Evolutionary conservation across 2,888 invertebrate species (phyloP), one percentile per base, ranked within the genome.

Genomic region (Hemicrepidius hirtus): DNA sequence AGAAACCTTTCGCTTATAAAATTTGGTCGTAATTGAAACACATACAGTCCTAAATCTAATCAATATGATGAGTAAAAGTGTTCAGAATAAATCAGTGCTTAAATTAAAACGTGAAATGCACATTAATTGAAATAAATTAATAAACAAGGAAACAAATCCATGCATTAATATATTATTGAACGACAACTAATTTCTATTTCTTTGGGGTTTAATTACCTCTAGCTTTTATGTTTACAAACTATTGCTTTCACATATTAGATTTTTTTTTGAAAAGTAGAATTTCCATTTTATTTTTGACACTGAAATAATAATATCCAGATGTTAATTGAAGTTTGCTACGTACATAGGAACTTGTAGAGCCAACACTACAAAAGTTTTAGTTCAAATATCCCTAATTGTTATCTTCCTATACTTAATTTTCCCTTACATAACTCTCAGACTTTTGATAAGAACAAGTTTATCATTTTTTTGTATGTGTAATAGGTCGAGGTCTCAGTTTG

Each of bases 41-140:
- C 55, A 32, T n/a, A 13, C n/a, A n/a, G n/a, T n/a, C 5, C 32
- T 35, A n/a, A n/a, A n/a, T 32, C 32, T 55, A 55, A 55, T 55
- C 32, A 35, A 28, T 13, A 55, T 53, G 53, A 32, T 53, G 53
- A 53, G 5, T 53, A 24, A 53, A 32, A 13, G 21, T 12, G 0
- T 4, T 28, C 44, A 16, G 32, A 50, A 71, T 66, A 66, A 53
- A 66, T 40, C 60, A 67, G 41, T 35, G 10, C 55, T n/a, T 10
- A 44, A 71, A 71, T 46, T 68, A 53, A 49, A 75, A 79, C 77
- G 78, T 80, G 79, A 75, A 77, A 78, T 75, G 78, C 75, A 80
- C 76, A 77, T 75, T 76, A 78, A 80, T 79, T 77, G 76, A 75
- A 20, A 35, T 60, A 55, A 35, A 55, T 55, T 55, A 55, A 55